Base-by-base conservation (phyloP, 2,113 vertebrate genomes). In the Lethenteron camtschaticum region DNA sequence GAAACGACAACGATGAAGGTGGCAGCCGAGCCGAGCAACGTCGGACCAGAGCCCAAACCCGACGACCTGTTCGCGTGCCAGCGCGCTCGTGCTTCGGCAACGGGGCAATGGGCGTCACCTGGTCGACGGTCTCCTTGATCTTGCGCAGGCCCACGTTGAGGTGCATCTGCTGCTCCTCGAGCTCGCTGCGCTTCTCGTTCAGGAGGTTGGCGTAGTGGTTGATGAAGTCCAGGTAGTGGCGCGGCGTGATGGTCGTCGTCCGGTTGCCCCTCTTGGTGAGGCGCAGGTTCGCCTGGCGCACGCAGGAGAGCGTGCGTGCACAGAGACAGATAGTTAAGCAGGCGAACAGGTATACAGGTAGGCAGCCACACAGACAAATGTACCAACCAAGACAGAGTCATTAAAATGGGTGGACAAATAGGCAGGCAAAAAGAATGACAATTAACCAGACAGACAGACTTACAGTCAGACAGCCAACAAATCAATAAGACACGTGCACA, bases 131-230 rank as follows among this genome's bases (percentile, higher is more conserved):
- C 63, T 66, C 63, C 63, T 66, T 66, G 8, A 66, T 66, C 63
- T 66, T 66, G n/a, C 63, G 63, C 63, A 66, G 63, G n/a, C 63
- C 63, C n/a, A 66, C 63, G 24, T 66, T 66, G 63, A 66, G 63
- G 10, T 66, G 63, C 63, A 66, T 20, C 24, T 66, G 63, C 63
- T 66, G 63, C 10, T 66, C 63, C 63, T 66, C 63, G n/a, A 66
- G 63, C 63, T 66, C 63, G 9, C n/a, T 16, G 10, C 63, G 63
- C 10, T 66, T 66, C 63, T 66, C 63, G 24, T 66, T 66, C 8
- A 66, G 24, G n/a, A 66, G 63, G 24, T n/a, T 16, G 9, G 63
- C 63, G 24, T 66, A 66, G 24, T 66, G 63, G 63, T 20, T 66
- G 63, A 66, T 66, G 24, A 66, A 66, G 63, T 66, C 63, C 63